Evolutionary conservation across 2,113 vertebrate genomes (phyloP), one percentile per base, ranked within the genome.

Genomic region (Dascyllus trimaculatus): DNA sequence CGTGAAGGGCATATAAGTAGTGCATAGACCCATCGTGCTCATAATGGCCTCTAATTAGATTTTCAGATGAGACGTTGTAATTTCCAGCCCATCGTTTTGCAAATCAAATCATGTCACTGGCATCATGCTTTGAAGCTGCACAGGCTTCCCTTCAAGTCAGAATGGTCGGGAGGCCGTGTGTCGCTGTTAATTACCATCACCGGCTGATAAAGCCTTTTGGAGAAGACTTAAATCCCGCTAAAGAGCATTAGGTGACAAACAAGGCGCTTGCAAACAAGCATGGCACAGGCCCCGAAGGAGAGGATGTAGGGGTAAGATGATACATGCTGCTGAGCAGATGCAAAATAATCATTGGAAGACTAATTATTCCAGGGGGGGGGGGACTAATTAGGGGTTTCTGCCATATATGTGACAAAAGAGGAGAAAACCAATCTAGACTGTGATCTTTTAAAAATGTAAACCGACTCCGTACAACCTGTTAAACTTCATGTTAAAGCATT

Each of bases 241-340:
- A 94, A 93, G 94, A 93, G 93, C 91, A 93, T 95, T 94, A 95
- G 90, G 72, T 82, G 74, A 85, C 91, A 91, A 78, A 80, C 85
- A 85, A 91, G 83, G 76, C 76, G 66, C 85, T 71, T 81, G 67
- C 80, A 81, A 87, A 82, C 87, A 87, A 81, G 53, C 85, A 71
- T 75, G 78, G 64, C 75, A 69, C 49, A 60, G 82, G 81, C 61
- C 81, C 71, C 8, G 17, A 6, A 52, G 22, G n/a, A 63, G 62
- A 62, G 40, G 49, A 45, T 43, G 35, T 67, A 40, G 51, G 75
- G 43, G 74, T 72, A 63, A 66, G 80, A 70, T 61, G 46, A 85
- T 78, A 73, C 70, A 64, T 67, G 65, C 19, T 64, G 67, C 51
- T 62, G 25, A 78, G 62, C 40, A 84, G 51, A 74, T 83, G 51